These are phyloP conservation scores for Kryphioiulus occultus DNA, from an alignment of 2,888 invertebrate species.

Conservation along the genomic window DNA sequence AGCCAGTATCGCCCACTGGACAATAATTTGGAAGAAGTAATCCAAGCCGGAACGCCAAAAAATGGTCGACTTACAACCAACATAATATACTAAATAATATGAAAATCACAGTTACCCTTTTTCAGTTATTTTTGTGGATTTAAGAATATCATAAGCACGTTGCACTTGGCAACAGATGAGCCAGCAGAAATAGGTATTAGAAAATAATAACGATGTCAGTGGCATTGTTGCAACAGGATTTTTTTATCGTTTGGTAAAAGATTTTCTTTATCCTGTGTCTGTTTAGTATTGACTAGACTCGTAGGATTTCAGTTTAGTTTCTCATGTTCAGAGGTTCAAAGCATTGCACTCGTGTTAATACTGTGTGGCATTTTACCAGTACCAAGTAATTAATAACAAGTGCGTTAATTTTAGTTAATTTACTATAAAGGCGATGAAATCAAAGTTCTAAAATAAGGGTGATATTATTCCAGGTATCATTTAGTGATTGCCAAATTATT, in stretches of 20 bases:
- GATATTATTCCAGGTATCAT: background rate
- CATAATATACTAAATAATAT: slow-evolving; percentile 42
- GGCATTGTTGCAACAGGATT: background rate
- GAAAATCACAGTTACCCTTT: background rate
- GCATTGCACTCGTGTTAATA: too few species aligned
- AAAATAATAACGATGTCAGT: background rate
- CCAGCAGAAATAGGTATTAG: background rate
- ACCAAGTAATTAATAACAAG: too few species aligned
- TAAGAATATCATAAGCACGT: background rate
- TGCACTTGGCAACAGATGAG: background rate
- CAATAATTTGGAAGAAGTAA: slow-evolving; percentile 53
- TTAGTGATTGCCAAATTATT: background rate
- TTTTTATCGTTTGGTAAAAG: background rate
- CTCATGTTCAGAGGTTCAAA: background rate
- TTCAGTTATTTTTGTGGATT: background rate
- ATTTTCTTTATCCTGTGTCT: background rate
- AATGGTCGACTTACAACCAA: slow-evolving; percentile 36
- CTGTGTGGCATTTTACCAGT: too few species aligned
- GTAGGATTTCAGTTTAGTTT: background rate
- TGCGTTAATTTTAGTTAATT: too few species aligned
- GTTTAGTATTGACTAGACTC: background rate
- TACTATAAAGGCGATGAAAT: background rate
- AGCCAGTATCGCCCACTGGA: slow-evolving; percentile 53
- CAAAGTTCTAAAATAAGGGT: background rate
- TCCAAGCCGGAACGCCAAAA: slow-evolving; percentile 44